These are phyloP conservation scores for Cantharis nigra DNA, from an alignment of 2,888 invertebrate species.

Conservation along the genomic window DNA sequence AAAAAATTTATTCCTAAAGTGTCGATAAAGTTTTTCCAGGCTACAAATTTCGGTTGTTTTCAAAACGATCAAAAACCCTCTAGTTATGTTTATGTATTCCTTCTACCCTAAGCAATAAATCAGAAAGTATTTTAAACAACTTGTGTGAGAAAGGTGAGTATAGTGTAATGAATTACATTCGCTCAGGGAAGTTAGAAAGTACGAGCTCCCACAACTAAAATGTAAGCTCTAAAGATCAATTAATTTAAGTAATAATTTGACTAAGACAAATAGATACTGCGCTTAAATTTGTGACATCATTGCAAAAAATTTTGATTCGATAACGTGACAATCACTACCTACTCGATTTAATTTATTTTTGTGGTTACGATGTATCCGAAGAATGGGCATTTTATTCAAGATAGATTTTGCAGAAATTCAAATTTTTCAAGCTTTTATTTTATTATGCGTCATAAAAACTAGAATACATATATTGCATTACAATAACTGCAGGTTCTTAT, in stretches of 20 bases:
- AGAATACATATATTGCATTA: slow-evolving; percentile 20
- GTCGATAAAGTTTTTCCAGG: slow-evolving; percentile 19
- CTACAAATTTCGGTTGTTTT: slow-evolving; percentile 26
- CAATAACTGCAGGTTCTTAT: slow-evolving; percentile 7
- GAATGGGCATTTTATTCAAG: slow-evolving; percentile 35
- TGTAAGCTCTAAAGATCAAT: not conserved
- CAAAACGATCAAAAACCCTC: slow-evolving; percentile 7
- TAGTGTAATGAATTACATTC: slow-evolving; percentile 22
- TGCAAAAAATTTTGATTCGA: not conserved
- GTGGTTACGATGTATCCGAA: slow-evolving; percentile 33
- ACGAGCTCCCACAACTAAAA: slow-evolving; percentile 6
- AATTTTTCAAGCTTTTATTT: slow-evolving; percentile 21
- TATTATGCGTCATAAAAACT: slow-evolving; percentile 22
- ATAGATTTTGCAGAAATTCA: slow-evolving; percentile 29
- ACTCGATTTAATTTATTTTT: slow-evolving; percentile 1
- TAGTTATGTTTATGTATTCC: slow-evolving; percentile 28
- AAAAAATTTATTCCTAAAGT: not conserved
- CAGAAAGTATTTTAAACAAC: slow-evolving; percentile 22
- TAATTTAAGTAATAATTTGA: not conserved
- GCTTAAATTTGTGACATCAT: not conserved
- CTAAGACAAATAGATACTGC: not conserved
- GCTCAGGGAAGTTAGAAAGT: slow-evolving; percentile 4
- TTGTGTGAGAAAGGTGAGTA: slow-evolving; percentile 26
- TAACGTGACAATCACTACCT: not conserved
- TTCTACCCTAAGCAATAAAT: slow-evolving; percentile 24